These are phyloP conservation scores for Diorhabda elongata DNA, from an alignment of 1,140 invertebrate species.

Conservation along the genomic window DNA sequence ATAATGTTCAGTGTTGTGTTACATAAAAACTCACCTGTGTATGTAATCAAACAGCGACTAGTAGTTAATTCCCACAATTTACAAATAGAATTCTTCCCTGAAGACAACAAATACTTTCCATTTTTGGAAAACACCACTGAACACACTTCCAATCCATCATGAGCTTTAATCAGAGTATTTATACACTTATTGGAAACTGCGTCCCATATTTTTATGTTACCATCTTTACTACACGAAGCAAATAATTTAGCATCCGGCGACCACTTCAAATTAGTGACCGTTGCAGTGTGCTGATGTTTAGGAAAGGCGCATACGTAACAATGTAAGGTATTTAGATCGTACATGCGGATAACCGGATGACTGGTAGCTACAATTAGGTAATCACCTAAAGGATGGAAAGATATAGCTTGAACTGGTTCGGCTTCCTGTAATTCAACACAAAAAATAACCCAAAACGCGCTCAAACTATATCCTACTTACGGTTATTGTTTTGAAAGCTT, in stretches of 20 bases:
- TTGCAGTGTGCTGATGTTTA: slow-evolving; percentile 83
- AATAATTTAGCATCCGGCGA: slow-evolving; percentile 79
- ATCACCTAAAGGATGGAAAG: slow-evolving; percentile 94
- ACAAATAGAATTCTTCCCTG: slow-evolving; percentile 93
- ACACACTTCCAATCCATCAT: slow-evolving; percentile 92
- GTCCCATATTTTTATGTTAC: slow-evolving; percentile 93
- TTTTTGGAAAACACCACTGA: slow-evolving; percentile 93
- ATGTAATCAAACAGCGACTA: slow-evolving; percentile 91
- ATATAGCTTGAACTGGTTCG: slow-evolving; percentile 80
- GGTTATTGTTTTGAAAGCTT: slow-evolving; percentile 91
- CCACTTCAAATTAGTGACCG: slow-evolving; percentile 69
- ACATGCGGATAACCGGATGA: slow-evolving; percentile 86
- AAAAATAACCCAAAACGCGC: neutral
- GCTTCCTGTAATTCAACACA: slow-evolving; percentile 64
- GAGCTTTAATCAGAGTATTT: slow-evolving; percentile 89
- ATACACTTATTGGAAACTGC: slow-evolving; percentile 88
- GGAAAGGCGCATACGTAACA: slow-evolving; percentile 92
- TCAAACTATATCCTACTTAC: slow-evolving; percentile 44
- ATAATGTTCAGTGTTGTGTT: too few species aligned
- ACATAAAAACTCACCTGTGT: slow-evolving; percentile 56
- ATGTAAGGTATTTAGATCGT: slow-evolving; percentile 93
- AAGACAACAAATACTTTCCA: slow-evolving; percentile 96
- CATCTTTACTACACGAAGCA: slow-evolving; percentile 88
- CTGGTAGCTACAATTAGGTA: slow-evolving; percentile 90
- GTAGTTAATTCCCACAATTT: slow-evolving; percentile 98